Evolutionary conservation across 2,113 vertebrate genomes (phyloP).

Genomic region (rat (Rattus norvegicus)): GRCr8 NC_086026.1:19680501-19681000

Average conservation of each 20-base stretch:
- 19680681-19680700: not conserved
- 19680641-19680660: not conserved
- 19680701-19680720: not conserved
- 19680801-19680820: not conserved
- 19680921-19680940: not conserved
- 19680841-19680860: not conserved
- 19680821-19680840: not conserved
- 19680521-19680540: not conserved
- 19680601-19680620: not conserved
- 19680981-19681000: not conserved
- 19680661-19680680: not conserved
- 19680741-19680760: not conserved
- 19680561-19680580: not conserved
- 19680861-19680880: not conserved
- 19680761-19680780: not conserved
- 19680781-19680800: not conserved
- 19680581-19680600: not conserved
- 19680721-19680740: not conserved
- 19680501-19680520: no score
- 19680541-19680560: not conserved
- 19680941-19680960: conserved; percentile 40
- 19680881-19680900: not conserved
- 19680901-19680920: not conserved
- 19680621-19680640: not conserved
- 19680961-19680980: not conserved